phyloP scores from a whole-genome alignment of 2,797 vertebrate species.

The Octomys mimax region DNA sequence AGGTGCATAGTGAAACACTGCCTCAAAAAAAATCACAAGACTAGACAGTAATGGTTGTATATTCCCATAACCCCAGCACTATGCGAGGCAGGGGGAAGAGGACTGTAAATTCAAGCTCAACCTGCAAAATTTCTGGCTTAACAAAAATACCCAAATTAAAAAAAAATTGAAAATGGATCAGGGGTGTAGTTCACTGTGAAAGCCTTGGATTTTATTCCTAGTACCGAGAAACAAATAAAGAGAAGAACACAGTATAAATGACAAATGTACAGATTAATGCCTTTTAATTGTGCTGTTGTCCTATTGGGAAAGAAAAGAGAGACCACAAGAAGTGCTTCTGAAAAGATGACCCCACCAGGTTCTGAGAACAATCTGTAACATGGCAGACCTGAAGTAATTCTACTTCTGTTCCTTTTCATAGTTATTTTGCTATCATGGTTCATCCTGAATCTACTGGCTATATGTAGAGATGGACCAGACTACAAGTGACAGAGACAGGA shows the following conservation, averaged over 20 bases:
- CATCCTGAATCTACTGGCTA: conserved; percentile 36
- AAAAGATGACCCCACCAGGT: neutral
- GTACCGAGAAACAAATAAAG: neutral
- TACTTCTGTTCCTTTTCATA: conserved; percentile 9
- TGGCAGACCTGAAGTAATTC: conserved; percentile 13
- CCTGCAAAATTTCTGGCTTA: neutral
- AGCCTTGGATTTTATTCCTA: neutral
- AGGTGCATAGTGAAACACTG: too few relatives aligned
- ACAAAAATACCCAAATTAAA: neutral
- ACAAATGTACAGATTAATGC: neutral
- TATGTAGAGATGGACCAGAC: neutral
- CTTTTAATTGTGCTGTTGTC: conserved; percentile 37
- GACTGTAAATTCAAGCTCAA: too few relatives aligned
- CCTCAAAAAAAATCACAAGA: too few relatives aligned
- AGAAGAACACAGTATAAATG: conserved; percentile 2
- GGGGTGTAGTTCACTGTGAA: neutral
- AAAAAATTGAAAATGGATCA: neutral
- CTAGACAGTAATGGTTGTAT: too few relatives aligned
- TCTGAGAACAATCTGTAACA: neutral
- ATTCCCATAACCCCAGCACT: too few relatives aligned
- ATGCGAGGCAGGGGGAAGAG: too few relatives aligned
- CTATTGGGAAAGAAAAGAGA: neutral
- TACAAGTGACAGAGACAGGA: neutral
- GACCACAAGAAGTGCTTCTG: neutral
- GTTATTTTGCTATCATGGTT: conserved; percentile 38